Percentiles rank a stretch among this genome's conserved stretches.
phyloP scores from a whole-genome alignment of 2,797 vertebrate species.

The Diceros bicornis region DNA sequence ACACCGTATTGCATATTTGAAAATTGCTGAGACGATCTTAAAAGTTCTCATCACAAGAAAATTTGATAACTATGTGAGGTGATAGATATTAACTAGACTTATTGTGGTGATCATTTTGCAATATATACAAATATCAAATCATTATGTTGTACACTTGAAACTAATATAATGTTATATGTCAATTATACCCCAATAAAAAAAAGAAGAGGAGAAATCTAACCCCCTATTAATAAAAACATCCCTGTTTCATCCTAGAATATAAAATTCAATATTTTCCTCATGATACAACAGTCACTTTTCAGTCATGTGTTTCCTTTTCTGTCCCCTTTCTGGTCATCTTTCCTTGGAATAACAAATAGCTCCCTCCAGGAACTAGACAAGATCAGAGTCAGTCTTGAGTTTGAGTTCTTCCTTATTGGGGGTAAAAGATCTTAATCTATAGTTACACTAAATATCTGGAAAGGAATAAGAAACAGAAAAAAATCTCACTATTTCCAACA shows the following conservation, averaged over 20 bases:
- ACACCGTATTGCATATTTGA: too few species aligned
- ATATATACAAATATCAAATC: too few species aligned
- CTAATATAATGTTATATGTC: too few species aligned
- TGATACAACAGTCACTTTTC: neutral
- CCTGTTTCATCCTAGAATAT: neutral
- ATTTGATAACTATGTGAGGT: too few species aligned
- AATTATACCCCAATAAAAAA: neutral
- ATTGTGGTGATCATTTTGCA: too few species aligned
- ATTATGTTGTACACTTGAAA: too few species aligned
- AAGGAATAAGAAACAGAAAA: neutral
- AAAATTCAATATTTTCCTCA: slow-evolving; percentile 6
- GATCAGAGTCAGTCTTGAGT: neutral
- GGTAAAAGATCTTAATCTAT: slow-evolving; percentile 43
- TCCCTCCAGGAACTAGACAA: neutral
- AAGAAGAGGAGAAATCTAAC: neutral
- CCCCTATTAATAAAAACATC: neutral
- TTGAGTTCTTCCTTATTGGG: neutral
- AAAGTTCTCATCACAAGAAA: too few species aligned
- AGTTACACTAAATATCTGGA: neutral
- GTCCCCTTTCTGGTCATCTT: neutral
- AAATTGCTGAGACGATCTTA: too few species aligned
- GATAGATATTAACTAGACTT: too few species aligned
- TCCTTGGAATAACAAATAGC: neutral
- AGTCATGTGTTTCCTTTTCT: neutral
- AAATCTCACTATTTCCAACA: neutral